A percentile compares a stretch with the other conserved stretches of the same genome.
These are phyloP conservation scores for Myocastor coypus DNA, from an alignment of 2,113 vertebrate species.

Conservation along the genomic window DNA sequence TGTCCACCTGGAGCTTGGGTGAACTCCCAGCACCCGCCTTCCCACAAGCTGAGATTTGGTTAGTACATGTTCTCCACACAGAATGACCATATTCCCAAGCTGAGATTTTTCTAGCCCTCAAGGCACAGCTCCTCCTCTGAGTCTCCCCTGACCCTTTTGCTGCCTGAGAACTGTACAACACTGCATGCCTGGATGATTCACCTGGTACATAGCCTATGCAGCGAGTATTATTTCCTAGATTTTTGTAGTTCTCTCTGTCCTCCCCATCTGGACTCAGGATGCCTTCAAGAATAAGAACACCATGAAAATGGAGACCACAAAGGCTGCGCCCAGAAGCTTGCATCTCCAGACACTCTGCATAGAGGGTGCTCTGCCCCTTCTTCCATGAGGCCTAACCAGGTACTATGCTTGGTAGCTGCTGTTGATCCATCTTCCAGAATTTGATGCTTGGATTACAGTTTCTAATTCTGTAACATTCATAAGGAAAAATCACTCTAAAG, in stretches of 20 bases:
- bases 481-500: neutral
- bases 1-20: fast-evolving
- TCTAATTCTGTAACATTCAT: neutral
- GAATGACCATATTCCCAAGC: neutral
- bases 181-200: neutral
- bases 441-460: conserved; percentile 10
- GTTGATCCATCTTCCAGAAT: neutral
- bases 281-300: neutral
- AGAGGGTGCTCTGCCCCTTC: neutral
- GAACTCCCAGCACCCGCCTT: neutral
- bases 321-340: neutral
- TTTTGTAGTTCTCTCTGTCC: conserved; percentile 54
- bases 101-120: neutral
- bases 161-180: neutral
- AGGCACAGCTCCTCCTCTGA: neutral
- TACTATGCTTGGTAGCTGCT: neutral
- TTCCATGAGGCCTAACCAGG: too few relatives aligned
- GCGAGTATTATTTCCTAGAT: neutral
- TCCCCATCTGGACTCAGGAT: conserved; percentile 9
- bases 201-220: conserved; percentile 38
- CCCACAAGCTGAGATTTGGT: neutral
- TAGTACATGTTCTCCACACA: neutral
- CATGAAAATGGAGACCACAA: neutral
- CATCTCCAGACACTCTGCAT: neutral
- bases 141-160: neutral